Conservation (phyloP, 2,888 invertebrate species). For the Vesta saturnalis region DNA sequence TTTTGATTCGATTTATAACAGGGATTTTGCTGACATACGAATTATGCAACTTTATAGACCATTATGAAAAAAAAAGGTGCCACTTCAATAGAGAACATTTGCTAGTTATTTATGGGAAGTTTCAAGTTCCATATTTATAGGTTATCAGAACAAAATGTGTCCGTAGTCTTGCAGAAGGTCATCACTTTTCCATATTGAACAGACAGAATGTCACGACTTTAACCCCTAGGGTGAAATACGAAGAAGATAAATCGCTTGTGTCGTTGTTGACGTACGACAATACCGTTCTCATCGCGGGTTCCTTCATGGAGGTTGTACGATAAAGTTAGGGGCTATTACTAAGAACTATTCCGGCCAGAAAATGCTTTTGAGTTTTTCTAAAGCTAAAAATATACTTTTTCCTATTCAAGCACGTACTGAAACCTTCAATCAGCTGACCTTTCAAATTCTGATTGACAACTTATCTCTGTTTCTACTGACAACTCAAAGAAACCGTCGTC, state of each 20-base stretch:
- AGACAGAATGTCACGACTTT: conserved; percentile 54
- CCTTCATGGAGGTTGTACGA: conserved; percentile 34
- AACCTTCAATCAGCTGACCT: conserved; percentile 25
- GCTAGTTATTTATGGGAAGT: conserved; percentile 22
- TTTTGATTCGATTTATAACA: conserved; percentile 49
- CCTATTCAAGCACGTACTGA: conserved; percentile 18
- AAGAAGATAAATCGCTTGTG: conserved; percentile 60
- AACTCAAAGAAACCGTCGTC: not conserved
- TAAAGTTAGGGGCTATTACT: conserved; percentile 43
- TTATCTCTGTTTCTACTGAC: conserved; percentile 23
- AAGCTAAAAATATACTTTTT: conserved; percentile 23
- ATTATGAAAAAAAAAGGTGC: conserved; percentile 23
- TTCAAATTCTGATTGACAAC: conserved; percentile 28
- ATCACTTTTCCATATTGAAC: conserved; percentile 49
- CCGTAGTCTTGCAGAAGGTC: conserved; percentile 43
- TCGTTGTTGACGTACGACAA: conserved; percentile 60
- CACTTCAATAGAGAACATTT: conserved; percentile 24
- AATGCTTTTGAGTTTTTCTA: conserved; percentile 16
- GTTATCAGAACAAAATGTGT: conserved; percentile 34
- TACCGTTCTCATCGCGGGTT: conserved; percentile 46
- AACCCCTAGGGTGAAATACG: conserved; percentile 56
- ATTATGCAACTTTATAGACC: conserved; percentile 41
- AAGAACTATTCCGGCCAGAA: conserved; percentile 30
- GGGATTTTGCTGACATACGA: conserved; percentile 42
- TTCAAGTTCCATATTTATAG: conserved; percentile 33